These are phyloP conservation scores for Streptopelia turtur DNA, from an alignment of 2,797 vertebrate species.

Conservation along the genomic window DNA sequence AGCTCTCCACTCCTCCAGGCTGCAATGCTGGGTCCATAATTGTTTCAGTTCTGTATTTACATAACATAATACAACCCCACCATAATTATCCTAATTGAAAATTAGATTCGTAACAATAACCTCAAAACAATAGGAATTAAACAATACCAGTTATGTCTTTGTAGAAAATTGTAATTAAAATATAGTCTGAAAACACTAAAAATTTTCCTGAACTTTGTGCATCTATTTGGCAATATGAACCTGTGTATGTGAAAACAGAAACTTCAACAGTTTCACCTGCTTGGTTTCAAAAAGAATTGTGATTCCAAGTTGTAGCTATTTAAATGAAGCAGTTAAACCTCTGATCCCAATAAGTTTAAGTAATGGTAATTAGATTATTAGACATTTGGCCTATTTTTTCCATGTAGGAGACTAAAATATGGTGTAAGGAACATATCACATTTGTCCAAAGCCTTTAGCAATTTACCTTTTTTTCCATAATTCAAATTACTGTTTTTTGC, in stretches of 20 bases:
- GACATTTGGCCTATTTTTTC: neutral
- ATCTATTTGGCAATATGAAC: neutral
- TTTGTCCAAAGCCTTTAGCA: neutral
- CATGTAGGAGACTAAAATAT: neutral
- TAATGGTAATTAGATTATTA: neutral
- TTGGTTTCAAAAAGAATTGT: neutral
- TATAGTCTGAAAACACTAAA: neutral
- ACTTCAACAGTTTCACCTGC: neutral
- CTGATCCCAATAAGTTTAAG: neutral
- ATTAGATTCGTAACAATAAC: neutral
- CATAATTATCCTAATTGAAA: neutral
- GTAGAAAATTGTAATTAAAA: neutral
- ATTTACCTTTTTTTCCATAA: neutral
- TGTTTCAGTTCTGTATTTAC: neutral
- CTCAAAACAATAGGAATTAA: neutral
- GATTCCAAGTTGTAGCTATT: neutral
- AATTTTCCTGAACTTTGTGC: neutral
- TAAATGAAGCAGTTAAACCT: neutral
- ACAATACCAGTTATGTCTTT: neutral
- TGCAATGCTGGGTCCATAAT: neutral
- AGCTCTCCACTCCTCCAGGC: neutral
- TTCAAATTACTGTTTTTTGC: neutral
- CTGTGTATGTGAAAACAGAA: neutral
- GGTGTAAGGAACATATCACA: neutral
- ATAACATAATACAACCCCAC: neutral